Percentiles rank a stretch among this genome's conserved stretches.
Conservation (phyloP, 2,797 vertebrate genomes). For the Morelia viridis region DNA sequence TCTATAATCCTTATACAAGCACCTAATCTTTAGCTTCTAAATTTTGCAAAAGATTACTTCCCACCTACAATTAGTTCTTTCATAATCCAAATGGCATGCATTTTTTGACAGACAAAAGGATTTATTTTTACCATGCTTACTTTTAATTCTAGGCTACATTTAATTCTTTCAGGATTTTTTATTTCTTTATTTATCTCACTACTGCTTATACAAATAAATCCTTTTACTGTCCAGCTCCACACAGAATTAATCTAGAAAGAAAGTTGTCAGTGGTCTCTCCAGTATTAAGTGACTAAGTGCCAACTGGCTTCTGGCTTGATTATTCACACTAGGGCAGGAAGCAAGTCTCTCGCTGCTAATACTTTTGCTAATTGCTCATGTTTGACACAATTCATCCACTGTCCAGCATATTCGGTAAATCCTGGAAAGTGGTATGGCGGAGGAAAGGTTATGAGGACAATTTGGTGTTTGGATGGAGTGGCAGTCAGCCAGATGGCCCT, state of each 20-base stretch:
- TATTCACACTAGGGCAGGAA: conserved; percentile 26
- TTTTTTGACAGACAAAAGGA: background rate
- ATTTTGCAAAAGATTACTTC: conserved; percentile 15
- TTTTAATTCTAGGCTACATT: conserved; percentile 5
- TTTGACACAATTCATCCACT: background rate
- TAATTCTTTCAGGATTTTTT: background rate
- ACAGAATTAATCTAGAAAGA: background rate
- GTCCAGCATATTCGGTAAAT: conserved; percentile 30
- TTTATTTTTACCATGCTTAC: background rate
- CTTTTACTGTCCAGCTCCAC: background rate
- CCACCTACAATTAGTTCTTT: conserved; percentile 19
- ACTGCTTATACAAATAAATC: conserved; percentile 1
- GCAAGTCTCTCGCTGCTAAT: conserved; percentile 28
- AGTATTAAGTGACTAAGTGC: background rate
- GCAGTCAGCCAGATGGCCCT: conserved; percentile 19
- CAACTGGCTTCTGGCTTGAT: conserved; percentile 20
- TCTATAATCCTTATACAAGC: background rate
- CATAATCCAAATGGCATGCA: background rate
- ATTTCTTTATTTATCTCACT: conserved; percentile 23
- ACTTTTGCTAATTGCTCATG: conserved; percentile 29
- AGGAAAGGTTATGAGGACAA: background rate
- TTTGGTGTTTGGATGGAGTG: background rate
- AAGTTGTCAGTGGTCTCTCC: background rate
- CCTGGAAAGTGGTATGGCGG: background rate
- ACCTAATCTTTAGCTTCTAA: background rate